Evolutionary conservation across 2,797 vertebrate genomes (phyloP), one percentile per base, ranked within the genome.

Genomic region (Sparus aurata): DNA sequence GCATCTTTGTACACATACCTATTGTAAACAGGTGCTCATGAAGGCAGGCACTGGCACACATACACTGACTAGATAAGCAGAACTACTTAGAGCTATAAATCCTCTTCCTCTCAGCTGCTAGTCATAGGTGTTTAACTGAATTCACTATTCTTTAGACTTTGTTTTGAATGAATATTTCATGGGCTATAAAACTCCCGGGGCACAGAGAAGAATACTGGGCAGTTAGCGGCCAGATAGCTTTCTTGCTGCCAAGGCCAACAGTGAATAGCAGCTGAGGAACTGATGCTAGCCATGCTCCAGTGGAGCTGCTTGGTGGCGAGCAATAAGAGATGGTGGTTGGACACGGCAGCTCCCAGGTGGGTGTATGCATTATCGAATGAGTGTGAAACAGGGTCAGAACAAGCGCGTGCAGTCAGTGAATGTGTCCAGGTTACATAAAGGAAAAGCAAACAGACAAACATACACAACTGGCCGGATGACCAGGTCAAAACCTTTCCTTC

Each of bases 111-210:
- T 77, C 27, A 69, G 69, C 65, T 77, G 62, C 77, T 50, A 74
- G 74, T 77, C 60, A 79, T 18, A 53, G 41, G 25, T 4, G 7
- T 87, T 84, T 71, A 85, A 82, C 63, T 71, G 71, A 45, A 80
- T 77, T 82, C 60, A 79, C 58, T 61, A 64, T 86, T 76, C 53
- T 66, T 62, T 73, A 73, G 46, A 76, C 72, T 71, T 81, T 82
- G 69, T 73, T 79, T 69, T 73, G 74, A 77, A 87, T 91, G 17
- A 85, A 92, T 93, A 91, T 92, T 90, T 91, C 76, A 91, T 87
- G 53, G 73, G 34, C 59, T 82, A 12, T 79, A 69, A 84, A 72
- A 76, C 75, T 77, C 82, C 60, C 16, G 63, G 15, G 72, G 80
- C 74, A 55, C 16, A 62, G 58, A 87, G 75, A 79, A 73, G 77